Conservation (phyloP, 2,797 vertebrate genomes). For the Acestrorhynchus altus region DNA sequence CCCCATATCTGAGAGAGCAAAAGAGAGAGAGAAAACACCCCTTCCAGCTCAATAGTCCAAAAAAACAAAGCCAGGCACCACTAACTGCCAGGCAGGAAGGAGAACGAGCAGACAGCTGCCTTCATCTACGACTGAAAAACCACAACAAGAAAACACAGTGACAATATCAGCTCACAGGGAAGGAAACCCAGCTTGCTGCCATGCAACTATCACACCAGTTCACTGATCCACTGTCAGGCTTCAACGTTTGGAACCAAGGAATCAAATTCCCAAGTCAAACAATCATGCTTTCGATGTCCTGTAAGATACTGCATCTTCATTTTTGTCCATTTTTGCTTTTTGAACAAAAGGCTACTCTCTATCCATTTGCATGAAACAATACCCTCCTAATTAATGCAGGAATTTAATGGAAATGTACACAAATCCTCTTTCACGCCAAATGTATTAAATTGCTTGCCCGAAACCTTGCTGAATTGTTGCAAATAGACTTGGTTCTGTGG, state of each 20-base stretch:
- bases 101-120: conserved; percentile 83
- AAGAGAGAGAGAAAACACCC: conserved; percentile 56
- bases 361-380: no score
- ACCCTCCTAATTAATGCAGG: no score
- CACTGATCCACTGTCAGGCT: neutral
- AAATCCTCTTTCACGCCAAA: no score
- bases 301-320: no score
- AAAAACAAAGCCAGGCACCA: conserved; percentile 87
- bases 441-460: no score
- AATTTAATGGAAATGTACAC: no score
- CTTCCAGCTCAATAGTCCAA: conserved; percentile 82
- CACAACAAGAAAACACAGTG: conserved; percentile 71
- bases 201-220: neutral
- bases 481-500: no score
- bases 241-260: neutral
- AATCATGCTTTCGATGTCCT: no score
- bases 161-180: conserved; percentile 4
- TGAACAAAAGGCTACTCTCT: no score
- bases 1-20: conserved; percentile 56
- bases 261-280: no score
- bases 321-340: no score
- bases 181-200: neutral
- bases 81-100: conserved; percentile 85
- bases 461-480: no score
- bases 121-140: conserved; percentile 80